These are phyloP conservation scores for Dexiosoma caninum DNA, from an alignment of 2,888 invertebrate species.

Conservation along the genomic window DNA sequence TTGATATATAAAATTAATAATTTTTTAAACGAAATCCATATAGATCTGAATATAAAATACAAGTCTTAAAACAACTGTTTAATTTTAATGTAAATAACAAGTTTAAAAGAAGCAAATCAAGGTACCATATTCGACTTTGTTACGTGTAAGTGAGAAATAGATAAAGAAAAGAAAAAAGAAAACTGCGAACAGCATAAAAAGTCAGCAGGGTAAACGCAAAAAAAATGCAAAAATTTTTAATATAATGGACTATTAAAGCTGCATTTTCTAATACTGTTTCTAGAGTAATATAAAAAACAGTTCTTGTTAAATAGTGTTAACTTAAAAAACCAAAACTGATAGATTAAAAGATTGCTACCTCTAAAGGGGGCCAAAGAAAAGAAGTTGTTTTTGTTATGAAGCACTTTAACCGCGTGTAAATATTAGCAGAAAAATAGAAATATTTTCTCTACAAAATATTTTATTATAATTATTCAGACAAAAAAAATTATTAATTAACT, in stretches of 20 bases:
- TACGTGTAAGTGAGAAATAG: constrained; percentile 48
- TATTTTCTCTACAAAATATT: not conserved
- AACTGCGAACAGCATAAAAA: not conserved
- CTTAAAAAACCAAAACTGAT: not conserved
- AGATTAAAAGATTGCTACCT: constrained; percentile 46
- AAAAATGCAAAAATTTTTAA: no score
- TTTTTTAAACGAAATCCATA: constrained; percentile 26
- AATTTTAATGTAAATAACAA: not conserved
- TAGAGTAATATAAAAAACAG: not conserved
- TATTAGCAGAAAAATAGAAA: constrained; percentile 8
- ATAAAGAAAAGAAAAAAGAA: constrained; percentile 29
- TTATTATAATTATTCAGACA: not conserved
- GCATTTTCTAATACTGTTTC: no score
- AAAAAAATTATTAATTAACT: no score
- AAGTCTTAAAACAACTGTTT: not conserved
- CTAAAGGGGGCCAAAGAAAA: constrained; percentile 53
- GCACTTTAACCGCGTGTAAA: constrained; percentile 52
- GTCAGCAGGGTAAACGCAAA: not conserved
- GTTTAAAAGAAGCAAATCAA: not conserved
- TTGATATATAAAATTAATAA: constrained; percentile 34
- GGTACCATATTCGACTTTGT: constrained; percentile 23
- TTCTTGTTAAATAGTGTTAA: not conserved
- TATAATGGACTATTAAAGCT: no score
- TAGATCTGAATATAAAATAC: not conserved
- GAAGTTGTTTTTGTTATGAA: constrained; percentile 46